Conservation (phyloP, 2,888 invertebrate species). For the Lamproptera curius region DNA sequence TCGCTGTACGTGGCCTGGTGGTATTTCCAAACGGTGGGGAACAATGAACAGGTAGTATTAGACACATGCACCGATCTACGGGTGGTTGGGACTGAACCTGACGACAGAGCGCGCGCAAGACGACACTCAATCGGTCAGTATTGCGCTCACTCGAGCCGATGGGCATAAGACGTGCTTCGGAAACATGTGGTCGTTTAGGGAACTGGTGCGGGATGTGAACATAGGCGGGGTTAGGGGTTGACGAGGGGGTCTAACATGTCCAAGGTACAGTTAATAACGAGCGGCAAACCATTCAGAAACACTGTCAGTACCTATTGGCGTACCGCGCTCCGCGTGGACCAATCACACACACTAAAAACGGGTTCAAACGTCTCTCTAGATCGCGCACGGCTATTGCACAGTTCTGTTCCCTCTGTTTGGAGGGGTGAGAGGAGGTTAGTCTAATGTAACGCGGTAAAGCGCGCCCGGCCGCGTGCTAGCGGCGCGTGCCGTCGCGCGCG, state of each 20-base stretch:
- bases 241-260: constrained; percentile 50
- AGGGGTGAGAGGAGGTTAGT: no score
- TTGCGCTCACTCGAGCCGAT: constrained; percentile 27
- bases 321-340: constrained; percentile 35
- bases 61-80: constrained; percentile 61
- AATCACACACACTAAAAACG: constrained; percentile 47
- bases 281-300: constrained; percentile 75
- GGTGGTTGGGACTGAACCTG: constrained; percentile 35
- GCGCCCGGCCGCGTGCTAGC: constrained; percentile 67
- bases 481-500: constrained; percentile 78
- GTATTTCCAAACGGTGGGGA: constrained; percentile 54
- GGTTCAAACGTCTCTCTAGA: constrained; percentile 54
- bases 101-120: constrained; percentile 34
- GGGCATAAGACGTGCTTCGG: constrained; percentile 36
- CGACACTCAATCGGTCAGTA: constrained; percentile 27
- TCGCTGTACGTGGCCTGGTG: constrained; percentile 49
- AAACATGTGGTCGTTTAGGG: constrained; percentile 38
- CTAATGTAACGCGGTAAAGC: constrained; percentile 51
- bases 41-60: constrained; percentile 54
- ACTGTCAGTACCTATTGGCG: constrained; percentile 64
- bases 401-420: constrained; percentile 42
- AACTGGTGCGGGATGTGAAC: constrained; percentile 29
- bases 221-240: constrained; percentile 29
- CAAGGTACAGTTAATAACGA: constrained; percentile 68
- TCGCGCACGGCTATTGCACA: constrained; percentile 66